phyloP scores from a whole-genome alignment of 1,140 invertebrate species.

The Brachionus sp. region DNA sequence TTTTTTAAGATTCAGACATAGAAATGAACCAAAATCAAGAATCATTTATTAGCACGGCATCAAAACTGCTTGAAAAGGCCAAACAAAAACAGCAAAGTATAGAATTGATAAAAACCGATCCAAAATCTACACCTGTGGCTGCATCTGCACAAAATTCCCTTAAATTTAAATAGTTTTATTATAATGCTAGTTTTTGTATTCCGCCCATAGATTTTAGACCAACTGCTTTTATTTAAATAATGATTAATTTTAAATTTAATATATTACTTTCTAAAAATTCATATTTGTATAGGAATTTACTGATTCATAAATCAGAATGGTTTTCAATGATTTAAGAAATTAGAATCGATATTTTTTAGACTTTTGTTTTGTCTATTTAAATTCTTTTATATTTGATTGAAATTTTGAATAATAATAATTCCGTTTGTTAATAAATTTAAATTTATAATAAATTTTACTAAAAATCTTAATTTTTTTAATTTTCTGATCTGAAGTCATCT shows the following conservation, averaged over 20 bases:
- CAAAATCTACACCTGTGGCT: background rate
- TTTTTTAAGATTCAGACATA: background rate
- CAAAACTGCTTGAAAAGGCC: constrained; percentile 12
- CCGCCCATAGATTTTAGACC: background rate
- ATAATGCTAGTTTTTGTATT: background rate
- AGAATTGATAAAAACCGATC: background rate
- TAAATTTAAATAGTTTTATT: constrained; percentile 9
- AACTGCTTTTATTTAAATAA: background rate
- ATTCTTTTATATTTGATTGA: background rate
- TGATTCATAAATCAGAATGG: background rate
- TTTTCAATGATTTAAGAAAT: background rate
- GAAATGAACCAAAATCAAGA: constrained; percentile 38
- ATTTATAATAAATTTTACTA: constrained; percentile 8
- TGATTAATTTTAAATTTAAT: background rate
- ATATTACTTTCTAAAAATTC: background rate
- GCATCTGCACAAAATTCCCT: background rate
- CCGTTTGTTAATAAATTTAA: constrained; percentile 4
- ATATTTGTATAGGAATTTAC: background rate
- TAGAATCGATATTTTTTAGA: background rate
- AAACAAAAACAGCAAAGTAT: constrained; percentile 17
- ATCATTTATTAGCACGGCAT: constrained; percentile 39
- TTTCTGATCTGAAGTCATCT: no score
- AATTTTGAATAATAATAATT: background rate
- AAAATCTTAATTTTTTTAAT: background rate
- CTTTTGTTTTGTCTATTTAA: background rate